Evolutionary conservation across 2,888 invertebrate species (phyloP).

Genomic region (Rhagonycha fulva): DNA sequence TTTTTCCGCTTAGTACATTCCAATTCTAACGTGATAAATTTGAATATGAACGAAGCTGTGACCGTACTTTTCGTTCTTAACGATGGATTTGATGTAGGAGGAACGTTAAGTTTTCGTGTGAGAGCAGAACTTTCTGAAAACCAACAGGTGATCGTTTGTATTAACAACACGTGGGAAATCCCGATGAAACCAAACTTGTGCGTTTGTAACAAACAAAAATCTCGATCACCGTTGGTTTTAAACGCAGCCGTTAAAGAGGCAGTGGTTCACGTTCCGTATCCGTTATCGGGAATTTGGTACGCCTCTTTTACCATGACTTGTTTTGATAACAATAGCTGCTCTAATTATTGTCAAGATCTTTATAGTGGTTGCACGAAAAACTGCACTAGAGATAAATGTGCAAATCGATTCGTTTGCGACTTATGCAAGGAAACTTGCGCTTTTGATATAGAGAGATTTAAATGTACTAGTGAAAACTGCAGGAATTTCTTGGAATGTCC

Average conservation of each 20-base stretch:
- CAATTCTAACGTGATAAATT: background rate
- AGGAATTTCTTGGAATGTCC: too few species aligned
- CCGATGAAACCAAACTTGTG: background rate
- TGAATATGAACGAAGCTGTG: background rate
- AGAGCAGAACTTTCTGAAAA: background rate
- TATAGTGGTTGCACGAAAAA: background rate
- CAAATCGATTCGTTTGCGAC: background rate
- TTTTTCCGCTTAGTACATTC: background rate
- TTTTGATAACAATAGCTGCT: background rate
- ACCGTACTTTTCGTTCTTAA: background rate
- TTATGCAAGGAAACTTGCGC: background rate
- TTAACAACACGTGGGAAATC: background rate
- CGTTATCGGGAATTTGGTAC: background rate
- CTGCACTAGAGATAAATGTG: background rate
- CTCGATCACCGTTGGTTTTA: background rate
- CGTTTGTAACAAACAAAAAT: background rate
- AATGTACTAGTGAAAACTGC: too few species aligned
- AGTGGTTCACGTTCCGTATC: background rate
- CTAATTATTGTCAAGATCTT: background rate
- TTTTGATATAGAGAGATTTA: background rate
- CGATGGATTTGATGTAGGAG: background rate
- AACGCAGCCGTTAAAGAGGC: background rate
- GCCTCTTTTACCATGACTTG: background rate
- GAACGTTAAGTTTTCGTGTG: background rate
- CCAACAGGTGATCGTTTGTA: background rate